Evolutionary conservation across 2,797 vertebrate species (phyloP), one percentile per base, ranked within the genome.

Genomic region (Erethizon dorsatum): DNA sequence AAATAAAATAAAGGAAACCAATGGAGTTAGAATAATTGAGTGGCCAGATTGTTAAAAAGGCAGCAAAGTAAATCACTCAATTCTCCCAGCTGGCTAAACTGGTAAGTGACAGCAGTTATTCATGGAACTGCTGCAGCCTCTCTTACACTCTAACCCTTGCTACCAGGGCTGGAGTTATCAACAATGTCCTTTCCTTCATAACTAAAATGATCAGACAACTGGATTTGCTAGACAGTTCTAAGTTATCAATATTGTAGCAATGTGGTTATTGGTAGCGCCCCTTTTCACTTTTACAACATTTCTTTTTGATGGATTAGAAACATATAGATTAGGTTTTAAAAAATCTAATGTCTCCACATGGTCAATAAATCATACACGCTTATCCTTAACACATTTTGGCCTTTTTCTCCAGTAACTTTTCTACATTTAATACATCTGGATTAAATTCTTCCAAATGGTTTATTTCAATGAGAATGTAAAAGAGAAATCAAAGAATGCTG

Each of bases 381-480:
- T 87, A 90, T 41, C 7, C 5, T 11, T 63, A 88, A 87, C 37
- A 57, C 4, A 83, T 65, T 95, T 78, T 93, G 54, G 61, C 54
- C 90, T 92, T 95, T 96, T 50, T 85, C 78, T 95, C 63, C 17
- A 79, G 15, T 28, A 67, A 47, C 37, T 91, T 17, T 67, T 85
- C 54, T 65, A 83, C 52, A 94, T 90, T 85, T 85, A 94, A 88
- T 41, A 90, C 4, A 78, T 15, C 45, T 95, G n/a, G 24, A 93
- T 88, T 87, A 94, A 97, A 91, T 89, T 84, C 67, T 91, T 93
- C 79, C 77, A 88, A 95, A 95, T 88, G 24, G 54, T 28, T 94
- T 95, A 96, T 91, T 91, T 92, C 67, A 91, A 86, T 71, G 17
- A 31, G 79, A 96, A 65, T 37, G 4, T 8, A 96, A 91, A 78